A percentile compares a stretch with the other conserved stretches of the same genome.
phyloP scores from a whole-genome alignment of 2,113 vertebrate genomes.

The Monarcha castaneiventris region DNA sequence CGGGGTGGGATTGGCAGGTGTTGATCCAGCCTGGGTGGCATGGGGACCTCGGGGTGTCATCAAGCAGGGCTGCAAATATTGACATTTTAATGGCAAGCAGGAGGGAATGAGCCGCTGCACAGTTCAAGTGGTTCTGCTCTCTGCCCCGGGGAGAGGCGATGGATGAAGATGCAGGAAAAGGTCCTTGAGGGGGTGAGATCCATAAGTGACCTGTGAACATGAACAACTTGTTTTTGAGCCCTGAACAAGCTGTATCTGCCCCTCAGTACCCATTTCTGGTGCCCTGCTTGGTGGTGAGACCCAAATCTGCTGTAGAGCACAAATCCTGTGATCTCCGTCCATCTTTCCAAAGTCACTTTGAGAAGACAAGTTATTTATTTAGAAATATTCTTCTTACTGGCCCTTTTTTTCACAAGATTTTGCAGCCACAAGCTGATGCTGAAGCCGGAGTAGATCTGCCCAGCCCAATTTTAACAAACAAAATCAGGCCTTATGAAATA shows the following conservation, averaged over 20 bases:
- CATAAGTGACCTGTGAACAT: neutral
- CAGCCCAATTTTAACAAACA: neutral
- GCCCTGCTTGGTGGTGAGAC: neutral
- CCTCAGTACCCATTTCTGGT: neutral
- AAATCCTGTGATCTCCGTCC: neutral
- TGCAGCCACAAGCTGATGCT: neutral
- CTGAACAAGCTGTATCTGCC: neutral
- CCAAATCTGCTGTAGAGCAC: neutral
- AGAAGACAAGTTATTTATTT: neutral
- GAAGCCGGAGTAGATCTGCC: neutral
- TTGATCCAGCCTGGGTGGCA: conserved; percentile 9
- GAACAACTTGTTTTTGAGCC: neutral
- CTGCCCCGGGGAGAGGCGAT: accelerated
- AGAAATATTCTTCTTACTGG: neutral
- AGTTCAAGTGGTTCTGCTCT: neutral
- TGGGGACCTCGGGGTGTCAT: neutral
- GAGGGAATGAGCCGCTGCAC: neutral
- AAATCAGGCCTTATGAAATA: neutral
- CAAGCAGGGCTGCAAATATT: neutral
- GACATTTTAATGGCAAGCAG: neutral
- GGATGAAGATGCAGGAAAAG: neutral
- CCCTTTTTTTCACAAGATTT: neutral
- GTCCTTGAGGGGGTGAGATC: neutral
- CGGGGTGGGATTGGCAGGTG: conserved; percentile 36
- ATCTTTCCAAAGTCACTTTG: neutral